Evolutionary conservation across 2,797 vertebrate species (phyloP).

Genomic region (Anniella stebbinsi): DNA sequence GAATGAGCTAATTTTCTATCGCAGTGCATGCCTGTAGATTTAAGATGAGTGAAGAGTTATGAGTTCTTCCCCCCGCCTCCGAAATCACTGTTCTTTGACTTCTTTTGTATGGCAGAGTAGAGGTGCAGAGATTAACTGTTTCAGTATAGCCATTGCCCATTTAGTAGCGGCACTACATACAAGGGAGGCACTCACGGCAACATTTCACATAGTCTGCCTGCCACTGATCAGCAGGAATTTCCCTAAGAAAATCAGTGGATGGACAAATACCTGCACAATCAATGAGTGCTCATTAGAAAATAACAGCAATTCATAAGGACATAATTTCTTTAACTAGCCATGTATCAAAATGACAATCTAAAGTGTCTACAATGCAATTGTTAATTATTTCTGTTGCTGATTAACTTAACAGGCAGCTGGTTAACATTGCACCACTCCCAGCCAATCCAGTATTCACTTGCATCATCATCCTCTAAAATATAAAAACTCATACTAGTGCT

Average conservation of each 20-base stretch:
- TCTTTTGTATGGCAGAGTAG: slow-evolving; percentile 15
- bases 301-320: neutral
- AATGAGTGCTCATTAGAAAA: neutral
- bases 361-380: too few species aligned
- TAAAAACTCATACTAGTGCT: neutral
- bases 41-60: slow-evolving; percentile 50
- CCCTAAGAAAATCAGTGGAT: slow-evolving; percentile 1
- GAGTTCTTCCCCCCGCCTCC: neutral
- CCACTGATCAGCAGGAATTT: neutral
- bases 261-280: neutral
- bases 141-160: neutral
- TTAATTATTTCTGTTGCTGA: slow-evolving; percentile 1
- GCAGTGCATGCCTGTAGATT: slow-evolving; percentile 33
- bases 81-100: neutral
- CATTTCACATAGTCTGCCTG: neutral
- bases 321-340: neutral
- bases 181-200: neutral
- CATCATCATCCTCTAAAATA: neutral
- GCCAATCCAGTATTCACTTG: neutral
- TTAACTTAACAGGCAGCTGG: slow-evolving; percentile 3
- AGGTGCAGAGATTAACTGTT: slow-evolving; percentile 20
- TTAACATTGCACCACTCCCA: neutral
- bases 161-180: neutral
- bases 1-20: slow-evolving; percentile 51
- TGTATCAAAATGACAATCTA: neutral